Evolutionary conservation across 2,888 invertebrate species (phyloP).

Genomic region (Lymantria dispar): DNA sequence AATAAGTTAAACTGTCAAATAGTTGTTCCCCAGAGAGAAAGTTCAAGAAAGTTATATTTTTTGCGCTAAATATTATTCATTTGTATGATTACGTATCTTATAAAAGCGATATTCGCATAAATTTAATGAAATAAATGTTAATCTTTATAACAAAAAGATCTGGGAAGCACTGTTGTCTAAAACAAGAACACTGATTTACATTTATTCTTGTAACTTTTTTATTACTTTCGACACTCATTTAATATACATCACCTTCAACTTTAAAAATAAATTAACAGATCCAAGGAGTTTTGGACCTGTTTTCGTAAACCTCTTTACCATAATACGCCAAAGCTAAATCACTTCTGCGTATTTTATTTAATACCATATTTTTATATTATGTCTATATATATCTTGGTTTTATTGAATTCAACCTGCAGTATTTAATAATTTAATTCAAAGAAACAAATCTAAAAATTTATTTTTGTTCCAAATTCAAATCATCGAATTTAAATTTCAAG

Average conservation of each 20-base stretch:
- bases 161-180: background rate
- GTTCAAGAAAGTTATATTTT: background rate
- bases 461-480: background rate
- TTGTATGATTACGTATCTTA: background rate
- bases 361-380: background rate
- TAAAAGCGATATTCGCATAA: conserved; percentile 1
- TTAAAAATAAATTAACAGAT: conserved; percentile 21
- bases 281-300: conserved; percentile 22
- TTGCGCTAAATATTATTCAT: background rate
- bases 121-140: background rate
- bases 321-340: conserved; percentile 16
- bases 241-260: conserved; percentile 26
- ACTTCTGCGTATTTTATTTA: conserved; percentile 7
- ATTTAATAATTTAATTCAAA: too few relatives aligned
- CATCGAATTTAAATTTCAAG: background rate
- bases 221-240: conserved; percentile 9
- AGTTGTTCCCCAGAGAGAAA: background rate
- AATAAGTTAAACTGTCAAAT: background rate
- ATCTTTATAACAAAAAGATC: too few relatives aligned
- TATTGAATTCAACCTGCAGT: background rate
- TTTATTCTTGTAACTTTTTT: conserved; percentile 9
- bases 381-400: background rate
- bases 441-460: background rate
- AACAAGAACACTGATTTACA: conserved; percentile 8
- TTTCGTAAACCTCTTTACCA: conserved; percentile 15